phyloP scores from a whole-genome alignment of 2,113 vertebrate species.

The Etheostoma spectabile region DNA sequence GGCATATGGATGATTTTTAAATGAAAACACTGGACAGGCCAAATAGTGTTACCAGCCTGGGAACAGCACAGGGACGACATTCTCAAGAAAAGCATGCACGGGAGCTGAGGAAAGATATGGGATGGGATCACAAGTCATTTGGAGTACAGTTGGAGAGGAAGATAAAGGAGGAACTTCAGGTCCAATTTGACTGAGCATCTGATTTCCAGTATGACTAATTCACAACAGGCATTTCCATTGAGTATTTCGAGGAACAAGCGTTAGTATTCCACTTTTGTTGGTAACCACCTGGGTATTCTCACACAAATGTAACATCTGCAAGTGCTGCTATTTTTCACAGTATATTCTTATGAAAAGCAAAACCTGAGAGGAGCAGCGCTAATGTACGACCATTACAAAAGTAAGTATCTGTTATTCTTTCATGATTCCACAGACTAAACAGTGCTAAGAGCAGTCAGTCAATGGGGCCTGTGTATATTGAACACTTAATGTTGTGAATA shows the following conservation, averaged over 20 bases:
- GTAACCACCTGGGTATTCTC: slow-evolving; percentile 47
- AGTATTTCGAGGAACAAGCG: background rate
- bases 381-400: slow-evolving; percentile 69
- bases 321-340: slow-evolving; percentile 51
- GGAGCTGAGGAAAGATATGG: slow-evolving; percentile 51
- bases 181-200: slow-evolving; percentile 58
- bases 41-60: slow-evolving; percentile 43
- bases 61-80: slow-evolving; percentile 52
- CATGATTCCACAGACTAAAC: slow-evolving; percentile 76
- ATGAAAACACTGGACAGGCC: slow-evolving; percentile 24
- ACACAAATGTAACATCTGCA: slow-evolving; percentile 3
- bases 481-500: slow-evolving; percentile 85
- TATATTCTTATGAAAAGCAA: slow-evolving; percentile 30
- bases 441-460: slow-evolving; percentile 79
- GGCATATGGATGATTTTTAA: slow-evolving; percentile 36
- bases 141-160: slow-evolving; percentile 17
- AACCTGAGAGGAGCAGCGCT: slow-evolving; percentile 47
- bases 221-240: slow-evolving; percentile 37
- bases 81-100: slow-evolving; percentile 72
- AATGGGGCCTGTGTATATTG: slow-evolving; percentile 77
- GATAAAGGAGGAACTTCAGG: slow-evolving; percentile 44
- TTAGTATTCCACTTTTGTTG: slow-evolving; percentile 14
- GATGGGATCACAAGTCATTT: slow-evolving; percentile 53
- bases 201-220: slow-evolving; percentile 53
- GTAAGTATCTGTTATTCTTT: slow-evolving; percentile 72